phyloP scores from a whole-genome alignment of 2,888 invertebrate species.

The Agrochola litura region DNA sequence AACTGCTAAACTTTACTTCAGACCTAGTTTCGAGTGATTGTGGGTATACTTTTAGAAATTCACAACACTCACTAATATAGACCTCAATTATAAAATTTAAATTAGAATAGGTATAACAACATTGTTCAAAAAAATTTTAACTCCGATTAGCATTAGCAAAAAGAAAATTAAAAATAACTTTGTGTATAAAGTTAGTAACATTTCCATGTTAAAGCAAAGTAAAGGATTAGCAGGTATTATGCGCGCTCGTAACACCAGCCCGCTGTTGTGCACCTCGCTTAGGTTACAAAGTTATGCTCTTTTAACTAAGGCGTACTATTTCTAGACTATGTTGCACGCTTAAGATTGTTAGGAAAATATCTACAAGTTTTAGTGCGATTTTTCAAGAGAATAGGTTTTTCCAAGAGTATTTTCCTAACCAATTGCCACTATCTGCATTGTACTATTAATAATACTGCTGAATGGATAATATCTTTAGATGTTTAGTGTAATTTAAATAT shows the following conservation, averaged over 20 bases:
- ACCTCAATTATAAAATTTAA: too few species aligned
- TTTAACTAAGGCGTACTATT: slow-evolving; percentile 43
- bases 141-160: not conserved
- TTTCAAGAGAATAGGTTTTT: not conserved
- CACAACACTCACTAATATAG: too few species aligned
- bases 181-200: slow-evolving; percentile 30
- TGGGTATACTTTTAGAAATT: too few species aligned
- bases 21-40: too few species aligned
- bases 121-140: not conserved
- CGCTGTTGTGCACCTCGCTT: slow-evolving; percentile 34
- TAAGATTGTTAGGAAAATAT: slow-evolving; percentile 14
- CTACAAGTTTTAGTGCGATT: not conserved
- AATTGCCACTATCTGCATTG: not conserved
- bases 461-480: not conserved
- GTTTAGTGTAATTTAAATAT: not conserved
- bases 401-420: not conserved
- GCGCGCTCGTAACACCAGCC: slow-evolving; percentile 40
- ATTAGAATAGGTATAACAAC: not conserved
- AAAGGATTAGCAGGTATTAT: slow-evolving; percentile 50
- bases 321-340: slow-evolving; percentile 11
- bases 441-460: not conserved
- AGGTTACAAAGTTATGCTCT: slow-evolving; percentile 48
- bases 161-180: slow-evolving; percentile 26
- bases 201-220: slow-evolving; percentile 44
- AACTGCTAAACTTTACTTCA: too few species aligned